Percentiles rank a stretch among this genome's conserved stretches.
Evolutionary conservation across 2,113 vertebrate species (phyloP).

Genomic region (Chelonoidis abingdonii): DNA sequence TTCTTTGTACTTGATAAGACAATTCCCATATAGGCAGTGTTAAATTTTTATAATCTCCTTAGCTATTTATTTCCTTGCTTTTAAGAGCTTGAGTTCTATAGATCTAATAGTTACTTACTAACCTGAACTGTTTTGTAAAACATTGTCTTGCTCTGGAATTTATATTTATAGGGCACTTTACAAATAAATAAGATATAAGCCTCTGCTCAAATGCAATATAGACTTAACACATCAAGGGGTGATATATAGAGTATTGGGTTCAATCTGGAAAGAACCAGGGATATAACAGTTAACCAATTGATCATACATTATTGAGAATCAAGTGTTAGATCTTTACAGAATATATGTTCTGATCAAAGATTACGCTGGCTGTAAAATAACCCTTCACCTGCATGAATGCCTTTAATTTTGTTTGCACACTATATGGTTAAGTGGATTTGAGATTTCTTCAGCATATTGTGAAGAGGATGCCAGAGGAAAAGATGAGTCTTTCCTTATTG

Average conservation of each 20-base stretch:
- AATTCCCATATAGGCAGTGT: rapidly evolving
- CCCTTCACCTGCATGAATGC: constrained; percentile 53
- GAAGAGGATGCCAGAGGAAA: constrained; percentile 73
- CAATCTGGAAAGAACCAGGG: constrained; percentile 6
- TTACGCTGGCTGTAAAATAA: constrained; percentile 38
- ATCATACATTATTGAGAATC: constrained; percentile 34
- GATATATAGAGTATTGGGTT: neutral
- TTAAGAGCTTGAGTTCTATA: neutral
- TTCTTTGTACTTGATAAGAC: neutral
- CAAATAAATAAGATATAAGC: constrained; percentile 5
- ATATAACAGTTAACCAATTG: constrained; percentile 10
- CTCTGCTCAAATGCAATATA: neutral
- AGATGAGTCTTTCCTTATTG: constrained; percentile 73
- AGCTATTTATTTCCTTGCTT: neutral
- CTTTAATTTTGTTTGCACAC: constrained; percentile 57
- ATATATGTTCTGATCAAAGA: constrained; percentile 29
- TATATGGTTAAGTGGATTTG: constrained; percentile 65
- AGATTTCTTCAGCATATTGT: constrained; percentile 68
- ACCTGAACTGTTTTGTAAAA: neutral
- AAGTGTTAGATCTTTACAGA: constrained; percentile 35
- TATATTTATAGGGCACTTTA: neutral
- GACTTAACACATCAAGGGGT: constrained; percentile 8
- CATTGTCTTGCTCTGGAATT: neutral
- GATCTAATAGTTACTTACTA: neutral
- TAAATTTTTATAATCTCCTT: neutral